Conservation (phyloP, 2,888 invertebrate species). For the Horisme vitalbata region DNA sequence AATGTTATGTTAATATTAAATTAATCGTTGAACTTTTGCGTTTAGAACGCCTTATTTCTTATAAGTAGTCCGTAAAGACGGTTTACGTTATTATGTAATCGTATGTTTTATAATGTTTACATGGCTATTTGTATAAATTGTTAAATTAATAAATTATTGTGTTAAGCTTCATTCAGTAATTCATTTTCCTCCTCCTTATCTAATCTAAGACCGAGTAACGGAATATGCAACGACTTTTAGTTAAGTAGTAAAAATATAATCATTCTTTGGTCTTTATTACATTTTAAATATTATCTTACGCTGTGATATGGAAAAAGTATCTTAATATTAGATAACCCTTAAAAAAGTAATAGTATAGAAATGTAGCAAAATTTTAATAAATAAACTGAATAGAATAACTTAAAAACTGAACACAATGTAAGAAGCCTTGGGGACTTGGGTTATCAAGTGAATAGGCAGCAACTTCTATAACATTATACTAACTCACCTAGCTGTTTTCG, state of each 20-base stretch:
- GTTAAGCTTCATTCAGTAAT: slow-evolving; percentile 62
- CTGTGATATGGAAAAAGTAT: too few relatives aligned
- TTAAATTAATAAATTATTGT: slow-evolving; percentile 77
- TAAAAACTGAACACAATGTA: background rate
- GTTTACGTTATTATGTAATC: slow-evolving; percentile 67
- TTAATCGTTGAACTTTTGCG: slow-evolving; percentile 69
- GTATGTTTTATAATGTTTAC: slow-evolving; percentile 79
- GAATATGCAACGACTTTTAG: too few relatives aligned
- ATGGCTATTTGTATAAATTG: slow-evolving; percentile 77
- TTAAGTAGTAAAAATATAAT: too few relatives aligned
- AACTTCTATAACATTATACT: too few relatives aligned
- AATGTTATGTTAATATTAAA: slow-evolving; percentile 49
- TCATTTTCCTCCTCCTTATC: slow-evolving; percentile 14
- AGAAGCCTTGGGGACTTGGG: background rate
- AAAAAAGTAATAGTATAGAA: background rate
- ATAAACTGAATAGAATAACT: background rate
- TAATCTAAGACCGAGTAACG: too few relatives aligned
- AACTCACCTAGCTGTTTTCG: too few relatives aligned
- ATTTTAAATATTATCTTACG: too few relatives aligned
- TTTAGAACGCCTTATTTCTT: slow-evolving; percentile 74
- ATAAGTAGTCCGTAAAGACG: slow-evolving; percentile 52
- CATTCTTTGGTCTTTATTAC: too few relatives aligned
- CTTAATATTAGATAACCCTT: too few relatives aligned
- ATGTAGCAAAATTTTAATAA: slow-evolving; percentile 4
- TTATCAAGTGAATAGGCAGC: too few relatives aligned